Evolutionary conservation across 2,888 invertebrate genomes (phyloP), one percentile per base, ranked within the genome.

Genomic region (Germaria angustata): DNA sequence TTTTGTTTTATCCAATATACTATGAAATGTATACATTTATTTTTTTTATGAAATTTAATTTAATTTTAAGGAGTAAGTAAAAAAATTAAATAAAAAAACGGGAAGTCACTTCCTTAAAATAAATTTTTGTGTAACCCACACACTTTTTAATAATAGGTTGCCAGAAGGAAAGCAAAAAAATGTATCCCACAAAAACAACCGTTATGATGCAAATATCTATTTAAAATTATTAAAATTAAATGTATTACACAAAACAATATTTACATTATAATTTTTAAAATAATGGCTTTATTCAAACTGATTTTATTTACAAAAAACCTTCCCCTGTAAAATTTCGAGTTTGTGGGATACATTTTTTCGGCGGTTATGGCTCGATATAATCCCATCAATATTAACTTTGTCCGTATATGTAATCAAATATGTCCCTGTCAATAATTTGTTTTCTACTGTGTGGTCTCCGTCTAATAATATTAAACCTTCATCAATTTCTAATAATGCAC

Each of bases 91-190:
- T 32, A 32, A n/a, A 55, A 55, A 28, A 28, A 5, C 28, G 6
- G 3, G 6, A 53, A 55, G 15, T 15, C 24, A 55, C 9, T 46
- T 46, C 2, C 22, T 22, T 46, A 32, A 32, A 55, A 32, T 55
- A 8, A 84, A 69, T 53, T 51, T 76, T 24, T 78, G 77, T 59
- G 7, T 78, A 13, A 77, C 78, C 6, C 69, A 68, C 68, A 59
- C 15, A 72, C 32, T 72, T 75, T 17, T 7, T 61, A 36, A 46
- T 15, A 6, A 36, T 72, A 59, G 49, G 72, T 61, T 73, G 28
- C 61, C 49, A 49, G 49, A 7, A 49, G 49, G 22, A 49, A 7
- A 49, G 49, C 22, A 11, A 49, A 49, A 49, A 49, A 22, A 49
- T 49, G 8, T 49, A 49, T 17, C 49, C 11, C 8, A 49, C 49